phyloP scores from a whole-genome alignment of 1,140 invertebrate species.

The Coptotermes formosanus region DNA sequence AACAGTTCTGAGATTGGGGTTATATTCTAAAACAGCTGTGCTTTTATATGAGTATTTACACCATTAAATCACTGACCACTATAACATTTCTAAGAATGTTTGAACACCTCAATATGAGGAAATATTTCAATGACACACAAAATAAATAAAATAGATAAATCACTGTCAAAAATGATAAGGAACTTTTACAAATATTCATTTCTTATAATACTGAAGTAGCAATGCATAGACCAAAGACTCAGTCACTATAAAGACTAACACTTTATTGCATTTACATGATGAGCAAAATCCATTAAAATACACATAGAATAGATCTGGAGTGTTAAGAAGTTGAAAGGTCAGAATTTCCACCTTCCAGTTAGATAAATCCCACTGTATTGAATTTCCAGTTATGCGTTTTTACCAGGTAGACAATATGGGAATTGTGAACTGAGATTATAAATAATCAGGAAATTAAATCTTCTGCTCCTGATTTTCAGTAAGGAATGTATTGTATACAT shows the following conservation, averaged over 20 bases:
- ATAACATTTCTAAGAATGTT: neutral
- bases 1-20: neutral
- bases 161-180: neutral
- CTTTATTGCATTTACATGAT: neutral
- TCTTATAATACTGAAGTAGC: neutral
- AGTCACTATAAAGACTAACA: neutral
- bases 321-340: neutral
- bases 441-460: neutral
- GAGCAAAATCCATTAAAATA: neutral
- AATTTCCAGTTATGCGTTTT: neutral
- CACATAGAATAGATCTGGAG: neutral
- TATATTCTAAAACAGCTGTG: neutral
- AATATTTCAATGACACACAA: neutral
- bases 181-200: neutral
- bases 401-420: neutral
- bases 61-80: neutral
- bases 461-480: neutral
- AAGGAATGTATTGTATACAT: neutral
- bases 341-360: neutral
- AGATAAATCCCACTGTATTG: neutral
- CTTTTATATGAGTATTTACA: neutral
- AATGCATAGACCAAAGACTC: neutral
- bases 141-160: conserved; percentile 6
- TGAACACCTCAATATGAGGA: conserved; percentile 1
- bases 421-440: neutral